Base-by-base conservation (phyloP, 2,888 invertebrate genomes). In the Argyra leucocephala region DNA sequence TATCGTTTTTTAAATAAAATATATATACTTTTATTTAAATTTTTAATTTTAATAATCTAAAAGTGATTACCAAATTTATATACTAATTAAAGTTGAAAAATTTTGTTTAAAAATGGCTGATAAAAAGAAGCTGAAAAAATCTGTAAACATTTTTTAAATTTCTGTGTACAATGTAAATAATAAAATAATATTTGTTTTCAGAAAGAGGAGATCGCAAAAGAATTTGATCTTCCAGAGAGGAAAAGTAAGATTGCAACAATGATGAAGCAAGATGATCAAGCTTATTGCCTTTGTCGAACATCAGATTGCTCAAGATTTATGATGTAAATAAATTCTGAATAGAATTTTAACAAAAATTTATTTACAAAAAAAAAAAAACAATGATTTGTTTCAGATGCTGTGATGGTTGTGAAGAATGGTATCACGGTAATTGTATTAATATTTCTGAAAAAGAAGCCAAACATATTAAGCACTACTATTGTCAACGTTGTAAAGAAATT, bases 381-480 rank as follows among this genome's bases (percentile, higher is more conserved):
- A 63, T 31, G n/a, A 48, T 18, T 48, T 48, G 12, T 81, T 76
- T 5, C 74, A 93, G 93, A 78, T 95, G 93, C 57, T 98, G 98
- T 80, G 98, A 98, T 78, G 86, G 91, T 18, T 98, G 98, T 76
- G 95, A 97, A 78, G 96, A 97, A 80, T 98, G 98, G 97, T 98
- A 95, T 76, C 98, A 98, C 75, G 97, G 97, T 1, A 95, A 96
- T 75, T 98, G 97, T 77, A 96, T 98, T 70, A 92, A 91, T 72
- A 93, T 97, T 70, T 95, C 94, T 0, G 93, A 95, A 76, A 87
- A 90, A 71, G 94, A 96, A 76, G 92, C 97, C 0, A 94, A 93
- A 74, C 86, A 89, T 70, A 97, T 98, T 66, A 92, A 93, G 74
- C 92, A 92, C 71, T 98, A 95, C 75, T 96, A 90, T 76, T 97